A percentile compares a stretch with the other conserved stretches of the same genome.
phyloP scores from a whole-genome alignment of 2,113 vertebrate genomes.

The Catharus bicknelli region DNA sequence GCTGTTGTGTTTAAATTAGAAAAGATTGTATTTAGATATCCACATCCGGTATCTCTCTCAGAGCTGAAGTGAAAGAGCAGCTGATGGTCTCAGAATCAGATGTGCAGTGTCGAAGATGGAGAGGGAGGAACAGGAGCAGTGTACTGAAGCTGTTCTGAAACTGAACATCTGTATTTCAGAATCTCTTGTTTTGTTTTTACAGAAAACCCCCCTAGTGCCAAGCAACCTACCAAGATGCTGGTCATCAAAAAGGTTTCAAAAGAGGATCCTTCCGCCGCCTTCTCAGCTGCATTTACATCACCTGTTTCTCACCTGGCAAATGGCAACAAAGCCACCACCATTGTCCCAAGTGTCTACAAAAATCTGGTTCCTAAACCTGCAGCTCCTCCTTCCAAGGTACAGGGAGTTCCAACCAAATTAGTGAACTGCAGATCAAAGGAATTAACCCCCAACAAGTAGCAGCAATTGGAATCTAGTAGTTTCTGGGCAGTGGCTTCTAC shows the following conservation, averaged over 20 bases:
- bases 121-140: not conserved
- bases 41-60: not conserved
- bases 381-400: slow-evolving; percentile 93
- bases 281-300: slow-evolving; percentile 94
- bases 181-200: not conserved
- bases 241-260: slow-evolving; percentile 99
- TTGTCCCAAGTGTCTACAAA: slow-evolving; percentile 96
- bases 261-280: slow-evolving; percentile 93
- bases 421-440: not conserved
- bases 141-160: not conserved
- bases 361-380: slow-evolving; percentile 96
- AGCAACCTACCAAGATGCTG: slow-evolving; percentile 98
- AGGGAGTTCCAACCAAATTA: not conserved
- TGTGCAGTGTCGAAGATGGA: not conserved
- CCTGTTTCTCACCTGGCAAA: slow-evolving; percentile 89
- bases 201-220: slow-evolving; percentile 99
- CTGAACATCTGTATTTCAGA: not conserved
- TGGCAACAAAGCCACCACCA: slow-evolving; percentile 87
- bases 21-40: not conserved
- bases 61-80: not conserved
- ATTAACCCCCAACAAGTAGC: not conserved
- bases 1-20: not conserved
- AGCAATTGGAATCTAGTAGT: not conserved
- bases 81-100: not conserved
- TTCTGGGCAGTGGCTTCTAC: not conserved